Conservation (phyloP, 1,140 invertebrate species). For the Anastrepha obliqua region DNA sequence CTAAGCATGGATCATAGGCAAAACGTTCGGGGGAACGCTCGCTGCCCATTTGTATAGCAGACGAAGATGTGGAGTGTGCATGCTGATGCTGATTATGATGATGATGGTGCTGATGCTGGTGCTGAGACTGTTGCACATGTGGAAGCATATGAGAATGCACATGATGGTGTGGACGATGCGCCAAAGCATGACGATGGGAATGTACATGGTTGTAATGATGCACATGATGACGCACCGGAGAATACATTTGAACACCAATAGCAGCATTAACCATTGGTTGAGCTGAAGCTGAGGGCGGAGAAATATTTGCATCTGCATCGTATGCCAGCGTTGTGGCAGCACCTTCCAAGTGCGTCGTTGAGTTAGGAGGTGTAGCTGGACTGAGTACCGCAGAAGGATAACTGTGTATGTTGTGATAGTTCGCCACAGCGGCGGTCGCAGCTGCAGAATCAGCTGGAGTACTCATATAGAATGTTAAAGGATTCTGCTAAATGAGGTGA, state of each 20-base stretch:
- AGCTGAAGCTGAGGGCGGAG: background rate
- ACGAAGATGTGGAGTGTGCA: background rate
- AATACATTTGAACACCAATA: constrained; percentile 50
- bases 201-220: constrained; percentile 33
- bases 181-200: constrained; percentile 29
- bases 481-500: constrained; percentile 4
- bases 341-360: constrained; percentile 17
- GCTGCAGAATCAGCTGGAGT: constrained; percentile 12
- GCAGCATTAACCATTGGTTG: constrained; percentile 23
- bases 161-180: constrained; percentile 42
- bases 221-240: constrained; percentile 29
- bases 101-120: background rate
- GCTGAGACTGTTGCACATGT: constrained; percentile 1
- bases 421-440: background rate
- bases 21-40: background rate
- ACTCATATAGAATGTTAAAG: constrained; percentile 12
- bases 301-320: background rate
- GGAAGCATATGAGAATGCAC: constrained; percentile 9
- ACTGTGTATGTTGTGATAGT: constrained; percentile 19
- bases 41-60: constrained; percentile 16
- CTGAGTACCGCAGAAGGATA: background rate
- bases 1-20: constrained; percentile 5
- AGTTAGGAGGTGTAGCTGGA: background rate
- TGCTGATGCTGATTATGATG: constrained; percentile 32
- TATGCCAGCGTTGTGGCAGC: background rate